Evolutionary conservation across 1,140 invertebrate species (phyloP), one percentile per base, ranked within the genome.

Genomic region (Atta texana): DNA sequence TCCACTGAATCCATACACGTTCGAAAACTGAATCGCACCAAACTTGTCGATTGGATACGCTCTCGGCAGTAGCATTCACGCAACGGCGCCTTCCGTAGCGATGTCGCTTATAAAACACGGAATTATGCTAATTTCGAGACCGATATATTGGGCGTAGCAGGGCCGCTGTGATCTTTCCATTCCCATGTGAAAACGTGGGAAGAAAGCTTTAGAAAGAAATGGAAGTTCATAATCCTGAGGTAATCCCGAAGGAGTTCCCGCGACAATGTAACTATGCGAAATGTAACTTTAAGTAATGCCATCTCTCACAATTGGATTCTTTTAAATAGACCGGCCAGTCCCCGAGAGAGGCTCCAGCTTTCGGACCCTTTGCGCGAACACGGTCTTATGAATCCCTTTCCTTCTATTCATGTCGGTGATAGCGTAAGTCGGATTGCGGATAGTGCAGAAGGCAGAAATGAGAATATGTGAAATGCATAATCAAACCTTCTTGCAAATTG

Each of bases 51-150:
- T 82, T 49, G 68, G 66, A 82, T 82, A 44, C 51, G 24, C 53
- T 71, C 49, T 57, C 64, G 4, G 28, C 4, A 31, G 18, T 51
- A 14, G 44, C 44, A 39, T 39, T 64, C 44, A 31, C 44, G 31
- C 44, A 16, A 21, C 44, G 4, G 16, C 31, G 16, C 51, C 53
- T 28, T 64, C n/a, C 28, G 55, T 63, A 34, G 74, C 64, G 87
- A 68, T 68, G 86, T 81, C 75, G 89, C 91, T 93, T 92, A 92
- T 90, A 92, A 92, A 93, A 92, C 88, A 91, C 91, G 71, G 89
- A 93, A 93, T 93, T 93, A 93, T 92, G 92, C 89, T 93, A 93
- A 93, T 93, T 87, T 82, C 71, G 51, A 85, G 71, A 80, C n/a
- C 34, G 76, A 88, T 53, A 85, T 77, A 64, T 18, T 61, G 44